Conservation (phyloP, 2,888 invertebrate genomes). For the Ochropleura plecta region DNA sequence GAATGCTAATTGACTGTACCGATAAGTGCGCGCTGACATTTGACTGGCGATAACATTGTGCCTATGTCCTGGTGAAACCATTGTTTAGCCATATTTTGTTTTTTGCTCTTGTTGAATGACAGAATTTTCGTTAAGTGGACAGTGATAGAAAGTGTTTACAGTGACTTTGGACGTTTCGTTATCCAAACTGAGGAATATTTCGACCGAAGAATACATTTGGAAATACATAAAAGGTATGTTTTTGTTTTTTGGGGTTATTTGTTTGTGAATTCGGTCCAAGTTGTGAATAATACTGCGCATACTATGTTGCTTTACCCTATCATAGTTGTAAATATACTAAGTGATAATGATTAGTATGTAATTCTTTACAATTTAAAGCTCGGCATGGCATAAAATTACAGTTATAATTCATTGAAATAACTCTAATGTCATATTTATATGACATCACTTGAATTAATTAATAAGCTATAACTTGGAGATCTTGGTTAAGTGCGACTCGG, state of each 20-base stretch:
- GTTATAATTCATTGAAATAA: slow-evolving; percentile 38
- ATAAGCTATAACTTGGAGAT: slow-evolving; percentile 29
- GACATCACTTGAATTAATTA: slow-evolving; percentile 46
- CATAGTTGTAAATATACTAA: slow-evolving; percentile 24
- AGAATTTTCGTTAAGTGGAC: slow-evolving; percentile 77
- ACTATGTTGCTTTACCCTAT: neutral
- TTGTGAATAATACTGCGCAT: slow-evolving; percentile 46
- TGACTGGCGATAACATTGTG: slow-evolving; percentile 82
- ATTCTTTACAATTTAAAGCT: slow-evolving; percentile 45
- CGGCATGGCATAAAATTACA: slow-evolving; percentile 20
- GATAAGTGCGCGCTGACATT: slow-evolving; percentile 84
- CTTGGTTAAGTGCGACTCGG: slow-evolving; percentile 1
- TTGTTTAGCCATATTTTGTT: slow-evolving; percentile 63
- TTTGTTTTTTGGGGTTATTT: slow-evolving; percentile 36
- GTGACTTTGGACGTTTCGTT: slow-evolving; percentile 82
- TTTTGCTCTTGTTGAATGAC: slow-evolving; percentile 62
- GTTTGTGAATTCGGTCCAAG: slow-evolving; percentile 80
- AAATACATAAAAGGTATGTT: slow-evolving; percentile 88
- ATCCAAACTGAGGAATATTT: slow-evolving; percentile 88
- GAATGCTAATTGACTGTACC: slow-evolving; percentile 81
- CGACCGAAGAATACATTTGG: slow-evolving; percentile 86
- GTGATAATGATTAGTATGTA: slow-evolving; percentile 33
- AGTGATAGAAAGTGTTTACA: slow-evolving; percentile 81
- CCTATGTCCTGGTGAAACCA: slow-evolving; percentile 69
- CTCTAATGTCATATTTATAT: slow-evolving; percentile 44